Evolutionary conservation across 2,797 vertebrate species (phyloP).

Genomic region (Platalea minor): DNA sequence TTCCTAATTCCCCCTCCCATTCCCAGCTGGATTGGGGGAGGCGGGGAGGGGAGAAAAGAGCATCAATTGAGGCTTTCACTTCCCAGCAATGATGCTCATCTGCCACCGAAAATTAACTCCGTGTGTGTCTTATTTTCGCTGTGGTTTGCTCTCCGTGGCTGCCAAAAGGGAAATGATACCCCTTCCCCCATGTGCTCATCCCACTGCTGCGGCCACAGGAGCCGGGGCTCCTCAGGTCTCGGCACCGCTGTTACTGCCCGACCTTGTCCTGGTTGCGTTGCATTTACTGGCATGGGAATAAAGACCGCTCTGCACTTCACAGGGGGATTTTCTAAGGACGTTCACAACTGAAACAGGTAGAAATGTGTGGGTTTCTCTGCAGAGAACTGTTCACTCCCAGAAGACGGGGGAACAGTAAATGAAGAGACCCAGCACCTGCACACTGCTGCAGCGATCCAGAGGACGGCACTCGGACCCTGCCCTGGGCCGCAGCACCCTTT

Average conservation of each 20-base stretch:
- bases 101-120: constrained; percentile 56
- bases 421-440: neutral
- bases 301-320: neutral
- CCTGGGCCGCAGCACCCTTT: neutral
- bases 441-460: fast-evolving
- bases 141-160: constrained; percentile 29
- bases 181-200: neutral
- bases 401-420: fast-evolving
- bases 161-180: constrained; percentile 53
- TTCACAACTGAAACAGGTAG: neutral
- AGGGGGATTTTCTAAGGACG: neutral
- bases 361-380: fast-evolving
- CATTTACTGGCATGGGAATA: neutral
- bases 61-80: constrained; percentile 67
- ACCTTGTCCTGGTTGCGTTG: neutral
- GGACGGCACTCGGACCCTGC: neutral
- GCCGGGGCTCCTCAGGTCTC: neutral
- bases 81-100: constrained; percentile 57
- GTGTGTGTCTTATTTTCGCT: neutral
- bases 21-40: constrained; percentile 58
- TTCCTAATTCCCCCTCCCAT: constrained; percentile 63
- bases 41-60: constrained; percentile 36
- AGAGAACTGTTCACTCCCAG: neutral
- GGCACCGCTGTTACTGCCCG: neutral
- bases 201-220: neutral